Evolutionary conservation across 2,888 invertebrate genomes (phyloP).

Genomic region (Strigamia transsilvanica): DNA sequence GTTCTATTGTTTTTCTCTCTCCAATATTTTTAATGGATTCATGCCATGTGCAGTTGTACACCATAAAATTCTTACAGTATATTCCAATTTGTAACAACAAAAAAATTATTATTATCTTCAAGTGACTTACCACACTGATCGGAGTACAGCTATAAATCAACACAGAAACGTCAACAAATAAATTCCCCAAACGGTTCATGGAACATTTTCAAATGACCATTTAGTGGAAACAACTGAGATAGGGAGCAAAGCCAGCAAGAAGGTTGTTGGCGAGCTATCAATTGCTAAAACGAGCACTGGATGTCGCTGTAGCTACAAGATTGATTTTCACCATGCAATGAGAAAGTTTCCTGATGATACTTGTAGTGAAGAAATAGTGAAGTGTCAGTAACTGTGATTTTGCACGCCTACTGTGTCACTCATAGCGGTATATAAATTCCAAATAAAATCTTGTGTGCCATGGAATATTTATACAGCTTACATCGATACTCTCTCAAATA

Average conservation of each 20-base stretch:
- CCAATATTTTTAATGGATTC: too few species aligned
- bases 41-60: too few species aligned
- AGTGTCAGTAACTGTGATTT: not conserved
- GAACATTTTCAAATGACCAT: slow-evolving; percentile 30
- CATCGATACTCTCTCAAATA: not conserved
- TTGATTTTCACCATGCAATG: not conserved
- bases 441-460: not conserved
- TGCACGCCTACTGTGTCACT: slow-evolving; percentile 11
- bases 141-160: slow-evolving; percentile 13
- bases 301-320: slow-evolving; percentile 15
- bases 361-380: not conserved
- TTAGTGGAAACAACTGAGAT: not conserved
- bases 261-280: slow-evolving; percentile 31
- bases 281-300: slow-evolving; percentile 45
- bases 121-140: not conserved
- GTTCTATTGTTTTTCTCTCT: too few species aligned
- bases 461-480: not conserved
- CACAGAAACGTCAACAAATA: slow-evolving; percentile 6
- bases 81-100: not conserved
- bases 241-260: not conserved
- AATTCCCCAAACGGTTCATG: not conserved
- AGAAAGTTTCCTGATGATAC: not conserved
- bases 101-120: slow-evolving; percentile 1
- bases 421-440: not conserved
- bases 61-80: not conserved